phyloP scores from a whole-genome alignment of 2,888 invertebrate species.

The Erebia aethiops region DNA sequence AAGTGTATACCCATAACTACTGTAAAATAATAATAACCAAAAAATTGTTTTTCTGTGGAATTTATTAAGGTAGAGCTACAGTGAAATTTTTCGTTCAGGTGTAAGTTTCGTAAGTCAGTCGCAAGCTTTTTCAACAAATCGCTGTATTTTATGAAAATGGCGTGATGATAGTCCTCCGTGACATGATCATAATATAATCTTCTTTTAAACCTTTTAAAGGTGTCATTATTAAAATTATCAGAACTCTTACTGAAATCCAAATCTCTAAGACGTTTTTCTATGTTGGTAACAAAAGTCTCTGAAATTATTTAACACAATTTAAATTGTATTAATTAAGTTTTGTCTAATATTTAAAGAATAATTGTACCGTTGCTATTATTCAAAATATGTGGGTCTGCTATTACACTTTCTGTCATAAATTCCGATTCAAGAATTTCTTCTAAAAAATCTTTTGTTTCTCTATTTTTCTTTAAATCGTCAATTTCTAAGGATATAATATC shows the following conservation, averaged over 20 bases:
- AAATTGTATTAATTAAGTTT: not conserved
- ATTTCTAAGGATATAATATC: constrained; percentile 68
- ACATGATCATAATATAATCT: constrained; percentile 8
- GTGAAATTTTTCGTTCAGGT: constrained; percentile 50
- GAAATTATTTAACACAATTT: constrained; percentile 19
- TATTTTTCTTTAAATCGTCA: constrained; percentile 63
- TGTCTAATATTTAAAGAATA: constrained; percentile 12
- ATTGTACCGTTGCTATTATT: constrained; percentile 33
- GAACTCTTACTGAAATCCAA: not conserved
- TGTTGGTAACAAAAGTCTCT: constrained; percentile 3
- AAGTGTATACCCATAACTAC: not conserved
- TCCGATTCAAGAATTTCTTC: constrained; percentile 74
- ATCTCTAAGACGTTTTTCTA: not conserved
- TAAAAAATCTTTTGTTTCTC: constrained; percentile 66
- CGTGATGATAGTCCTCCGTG: constrained; percentile 2
- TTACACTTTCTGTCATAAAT: constrained; percentile 52
- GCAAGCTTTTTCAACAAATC: constrained; percentile 50
- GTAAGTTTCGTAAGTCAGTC: constrained; percentile 47
- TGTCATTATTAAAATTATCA: constrained; percentile 9
- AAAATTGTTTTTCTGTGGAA: constrained; percentile 1
- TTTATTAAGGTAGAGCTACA: constrained; percentile 41
- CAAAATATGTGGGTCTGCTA: constrained; percentile 21
- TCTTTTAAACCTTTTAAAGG: constrained; percentile 26
- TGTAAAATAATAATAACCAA: constrained; percentile 34
- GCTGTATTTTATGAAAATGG: constrained; percentile 41